A percentile compares a stretch with the other conserved stretches of the same genome.
These are phyloP conservation scores for Crossocerus cetratus DNA, from an alignment of 2,888 invertebrate genomes.

Conservation along the genomic window DNA sequence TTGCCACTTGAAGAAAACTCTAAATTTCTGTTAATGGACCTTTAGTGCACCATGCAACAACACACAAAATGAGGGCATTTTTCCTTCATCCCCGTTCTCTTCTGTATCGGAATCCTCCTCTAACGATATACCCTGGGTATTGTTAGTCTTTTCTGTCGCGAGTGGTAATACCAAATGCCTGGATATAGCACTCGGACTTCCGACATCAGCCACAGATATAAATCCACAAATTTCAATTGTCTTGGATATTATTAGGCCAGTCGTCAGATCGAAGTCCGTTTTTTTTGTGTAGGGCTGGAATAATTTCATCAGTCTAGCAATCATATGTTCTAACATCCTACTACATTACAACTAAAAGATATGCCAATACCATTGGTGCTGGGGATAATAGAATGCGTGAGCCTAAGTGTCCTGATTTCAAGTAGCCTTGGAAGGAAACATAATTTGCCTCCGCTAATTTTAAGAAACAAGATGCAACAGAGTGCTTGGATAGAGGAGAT, in stretches of 20 bases:
- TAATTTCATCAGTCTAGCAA: not conserved
- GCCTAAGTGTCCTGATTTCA: conserved; percentile 87
- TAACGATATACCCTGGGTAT: conserved; percentile 76
- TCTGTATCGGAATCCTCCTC: conserved; percentile 79
- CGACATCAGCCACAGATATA: conserved; percentile 90
- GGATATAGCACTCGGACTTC: conserved; percentile 93
- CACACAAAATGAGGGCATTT: conserved; percentile 93
- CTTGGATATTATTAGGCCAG: conserved; percentile 82
- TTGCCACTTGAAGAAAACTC: not conserved
- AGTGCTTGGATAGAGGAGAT: conserved; percentile 75
- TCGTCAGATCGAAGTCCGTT: conserved; percentile 81
- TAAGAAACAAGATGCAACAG: conserved; percentile 77
- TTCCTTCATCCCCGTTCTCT: conserved; percentile 84
- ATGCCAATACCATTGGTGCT: conserved; percentile 81
- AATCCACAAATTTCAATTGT: conserved; percentile 92
- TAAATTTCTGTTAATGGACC: conserved; percentile 73
- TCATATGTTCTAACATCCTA: too few relatives aligned
- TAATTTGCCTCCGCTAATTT: conserved; percentile 86
- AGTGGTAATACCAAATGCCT: conserved; percentile 93
- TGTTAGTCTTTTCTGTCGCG: conserved; percentile 76
- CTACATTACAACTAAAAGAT: too few relatives aligned
- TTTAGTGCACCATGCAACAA: conserved; percentile 95
- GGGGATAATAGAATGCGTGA: conserved; percentile 87
- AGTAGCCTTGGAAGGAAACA: conserved; percentile 83
- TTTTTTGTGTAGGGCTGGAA: conserved; percentile 80